Base-by-base conservation (phyloP, 1,140 invertebrate species). In the Drosophila serrata region DNA sequence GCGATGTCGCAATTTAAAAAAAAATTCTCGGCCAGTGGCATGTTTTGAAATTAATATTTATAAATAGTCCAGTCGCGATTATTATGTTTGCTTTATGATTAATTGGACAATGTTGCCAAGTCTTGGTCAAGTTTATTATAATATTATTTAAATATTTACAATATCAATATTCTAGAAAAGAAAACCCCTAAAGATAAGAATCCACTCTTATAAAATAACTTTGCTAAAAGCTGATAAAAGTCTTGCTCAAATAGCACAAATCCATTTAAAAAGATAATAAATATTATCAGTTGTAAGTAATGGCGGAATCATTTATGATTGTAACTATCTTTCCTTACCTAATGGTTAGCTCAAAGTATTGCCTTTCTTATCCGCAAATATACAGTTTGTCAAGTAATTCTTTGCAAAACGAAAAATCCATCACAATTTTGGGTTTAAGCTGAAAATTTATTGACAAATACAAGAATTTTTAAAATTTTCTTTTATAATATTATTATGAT, bases 1-100 rank as follows among this genome's bases (percentile, higher is more conserved):
- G 55, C 17, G 15, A 55, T 55, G 19, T 49, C 39, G 62, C 61
- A 77, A 43, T 35, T n/a, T n/a, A n/a, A n/a, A 40, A 68, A 61
- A 57, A 35, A 59, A 55, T 46, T 64, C 64, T 60, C 35, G 29
- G 67, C 39, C 37, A 60, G 53, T 70, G 72, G 49, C 58, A 65
- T 86, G 59, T 70, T 81, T 79, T 59, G 29, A 60, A 67, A 65
- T n/a, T 37, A 53, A 43, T 29, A 45, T 65, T 73, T 73, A 81
- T 69, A 81, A 81, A 81, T 81, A 81, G 31, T 15, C 13, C 11
- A 4, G 45, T 55, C 9, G 27, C 29, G 45, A 56, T 55, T 61
- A 68, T 53, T 8, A 33, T 49, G 55, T 61, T 57, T 51, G 31
- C 11, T 56, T 15, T 24, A 29, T 37, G 43, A 22, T 51, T 31